Conservation (phyloP, 1,140 invertebrate genomes). For the Armadillidium nasatum region DNA sequence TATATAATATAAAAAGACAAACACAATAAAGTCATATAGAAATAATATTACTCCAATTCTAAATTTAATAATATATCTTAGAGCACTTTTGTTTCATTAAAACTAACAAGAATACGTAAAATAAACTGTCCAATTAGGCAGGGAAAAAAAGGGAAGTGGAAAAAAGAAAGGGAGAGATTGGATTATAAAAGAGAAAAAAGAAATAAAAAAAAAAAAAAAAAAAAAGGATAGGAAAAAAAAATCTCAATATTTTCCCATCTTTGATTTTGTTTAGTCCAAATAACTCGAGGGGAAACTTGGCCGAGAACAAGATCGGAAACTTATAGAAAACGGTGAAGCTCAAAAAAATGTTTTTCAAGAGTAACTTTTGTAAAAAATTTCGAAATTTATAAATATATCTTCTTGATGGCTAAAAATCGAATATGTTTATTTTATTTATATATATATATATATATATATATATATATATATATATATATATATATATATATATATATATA, state of each 20-base stretch:
- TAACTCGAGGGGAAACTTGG: not conserved
- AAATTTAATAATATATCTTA: too few species aligned
- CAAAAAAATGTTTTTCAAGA: not conserved
- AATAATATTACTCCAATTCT: too few species aligned
- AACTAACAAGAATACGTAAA: too few species aligned
- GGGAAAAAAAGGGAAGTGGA: too few species aligned
- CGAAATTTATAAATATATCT: too few species aligned
- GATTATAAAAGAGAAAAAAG: not conserved
- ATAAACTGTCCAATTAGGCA: too few species aligned
- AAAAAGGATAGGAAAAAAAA: not conserved
- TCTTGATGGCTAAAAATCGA: not conserved
- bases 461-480: too few species aligned
- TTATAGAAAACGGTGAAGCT: not conserved
- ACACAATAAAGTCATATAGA: too few species aligned
- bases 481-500: too few species aligned
- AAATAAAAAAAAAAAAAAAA: not conserved
- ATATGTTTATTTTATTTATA: not conserved
- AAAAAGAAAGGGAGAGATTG: not conserved
- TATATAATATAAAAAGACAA: too few species aligned
- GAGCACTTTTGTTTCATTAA: too few species aligned
- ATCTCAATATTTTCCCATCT: constrained; percentile 8
- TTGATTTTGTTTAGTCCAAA: not conserved
- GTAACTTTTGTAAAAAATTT: not conserved
- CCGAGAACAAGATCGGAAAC: not conserved
- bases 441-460: too few species aligned